Evolutionary conservation across 2,113 vertebrate genomes (phyloP), one percentile per base, ranked within the genome.

Genomic region (Ornithorhynchus anatinus): DNA sequence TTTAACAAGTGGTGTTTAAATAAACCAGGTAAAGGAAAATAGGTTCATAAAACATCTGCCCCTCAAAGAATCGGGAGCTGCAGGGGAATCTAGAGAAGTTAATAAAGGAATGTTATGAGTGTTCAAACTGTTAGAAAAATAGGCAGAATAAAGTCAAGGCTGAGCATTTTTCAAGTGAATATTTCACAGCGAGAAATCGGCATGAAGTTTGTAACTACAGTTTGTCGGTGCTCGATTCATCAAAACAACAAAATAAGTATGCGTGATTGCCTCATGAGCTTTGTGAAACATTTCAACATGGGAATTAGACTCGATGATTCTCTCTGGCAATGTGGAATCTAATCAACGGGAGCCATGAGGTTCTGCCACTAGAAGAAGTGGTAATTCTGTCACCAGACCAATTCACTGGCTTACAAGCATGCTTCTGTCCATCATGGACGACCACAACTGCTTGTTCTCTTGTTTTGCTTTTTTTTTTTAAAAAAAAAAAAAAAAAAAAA

Each of bases 121-220:
- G 45, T 59, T 74, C 56, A 74, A 71, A 70, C 50, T 71, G 61
- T 59, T 75, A 66, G 69, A 66, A 70, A 79, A 75, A 85, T 52
- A 77, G 44, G 39, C 52, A 32, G 54, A 75, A 69, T 74, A 72
- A 79, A 54, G 36, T 31, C 14, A 57, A 52, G 31, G 40, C 19
- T 58, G n/a, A 86, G 40, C 43, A 68, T 65, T 50, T 68, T 39
- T 69, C 78, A 61, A 17, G 35, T 74, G 68, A 71, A 35, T 47
- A 54, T 22, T 51, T 62, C 72, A 67, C 50, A 86, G 79, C 48
- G 74, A 75, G 81, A 51, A 39, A 76, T 64, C 1, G 36, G 14
- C 36, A 44, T 51, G 10, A 3, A 17, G 19, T 39, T 74, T 29
- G 20, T 45, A 80, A 69, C 64, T 27, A 56, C 11, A 11, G 8